These are phyloP conservation scores for Papilio protenor DNA, from an alignment of 2,888 invertebrate genomes.

Conservation along the genomic window DNA sequence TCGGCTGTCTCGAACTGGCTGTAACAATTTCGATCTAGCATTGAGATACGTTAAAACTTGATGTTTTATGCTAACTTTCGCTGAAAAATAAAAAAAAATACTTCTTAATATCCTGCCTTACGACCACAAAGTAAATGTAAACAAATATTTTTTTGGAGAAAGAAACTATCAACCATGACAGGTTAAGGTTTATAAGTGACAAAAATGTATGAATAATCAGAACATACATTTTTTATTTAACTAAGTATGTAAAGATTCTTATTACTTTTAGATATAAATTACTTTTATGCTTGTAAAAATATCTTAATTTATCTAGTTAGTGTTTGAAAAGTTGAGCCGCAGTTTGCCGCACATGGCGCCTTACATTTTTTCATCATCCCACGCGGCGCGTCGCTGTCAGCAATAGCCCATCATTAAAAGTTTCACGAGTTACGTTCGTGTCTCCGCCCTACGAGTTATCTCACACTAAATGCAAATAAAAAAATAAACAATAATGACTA, in stretches of 20 bases:
- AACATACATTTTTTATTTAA: no score
- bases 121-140: no score
- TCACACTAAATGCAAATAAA: neutral
- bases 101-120: no score
- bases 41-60: no score
- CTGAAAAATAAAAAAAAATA: no score
- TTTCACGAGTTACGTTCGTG: slow-evolving; percentile 13
- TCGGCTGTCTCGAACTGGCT: neutral
- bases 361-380: neutral
- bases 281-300: neutral
- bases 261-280: neutral
- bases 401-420: slow-evolving; percentile 25
- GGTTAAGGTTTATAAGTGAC: no score
- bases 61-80: no score
- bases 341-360: neutral
- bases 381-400: slow-evolving; percentile 4
- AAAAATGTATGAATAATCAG: no score
- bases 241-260: neutral
- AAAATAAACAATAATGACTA: no score
- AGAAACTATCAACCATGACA: no score
- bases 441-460: neutral
- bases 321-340: slow-evolving; percentile 1
- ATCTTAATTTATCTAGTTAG: slow-evolving; percentile 20
- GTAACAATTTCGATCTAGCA: neutral
- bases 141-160: no score